These are phyloP conservation scores for Iguana delicatissima DNA, from an alignment of 2,797 vertebrate genomes.

Conservation along the genomic window DNA sequence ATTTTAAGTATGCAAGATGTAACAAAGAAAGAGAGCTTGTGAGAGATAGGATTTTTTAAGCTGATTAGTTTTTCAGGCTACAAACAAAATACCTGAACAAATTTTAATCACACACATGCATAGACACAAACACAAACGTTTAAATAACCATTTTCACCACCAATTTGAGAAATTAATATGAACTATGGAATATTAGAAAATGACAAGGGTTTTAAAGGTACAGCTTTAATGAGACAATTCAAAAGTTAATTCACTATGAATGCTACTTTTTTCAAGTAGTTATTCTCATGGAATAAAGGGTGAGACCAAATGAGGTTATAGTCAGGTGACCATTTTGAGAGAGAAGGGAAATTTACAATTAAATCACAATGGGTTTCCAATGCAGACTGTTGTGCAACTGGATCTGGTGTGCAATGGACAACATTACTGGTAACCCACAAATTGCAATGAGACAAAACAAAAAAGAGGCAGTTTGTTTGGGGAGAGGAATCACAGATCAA, in stretches of 20 bases:
- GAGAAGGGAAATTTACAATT: no score
- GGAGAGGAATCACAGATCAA: background rate
- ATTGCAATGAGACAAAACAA: background rate
- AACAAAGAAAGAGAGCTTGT: background rate
- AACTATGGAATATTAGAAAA: background rate
- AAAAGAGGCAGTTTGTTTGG: background rate
- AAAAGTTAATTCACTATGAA: background rate
- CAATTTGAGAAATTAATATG: background rate
- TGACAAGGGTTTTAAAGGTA: background rate
- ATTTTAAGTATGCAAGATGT: constrained; percentile 1
- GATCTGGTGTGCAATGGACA: background rate
- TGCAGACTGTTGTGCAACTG: background rate
- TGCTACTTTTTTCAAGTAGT: background rate
- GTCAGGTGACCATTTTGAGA: background rate
- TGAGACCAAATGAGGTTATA: background rate
- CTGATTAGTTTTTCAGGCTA: background rate
- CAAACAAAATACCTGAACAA: background rate
- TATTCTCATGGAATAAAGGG: background rate
- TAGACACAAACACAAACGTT: background rate
- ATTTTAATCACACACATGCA: background rate
- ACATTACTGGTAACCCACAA: background rate
- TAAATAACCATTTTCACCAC: background rate
- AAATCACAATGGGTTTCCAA: background rate
- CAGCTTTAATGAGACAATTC: background rate
- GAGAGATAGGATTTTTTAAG: background rate